Base-by-base conservation (phyloP, 1,140 invertebrate genomes). In the Bilobella aurantiaca region DNA sequence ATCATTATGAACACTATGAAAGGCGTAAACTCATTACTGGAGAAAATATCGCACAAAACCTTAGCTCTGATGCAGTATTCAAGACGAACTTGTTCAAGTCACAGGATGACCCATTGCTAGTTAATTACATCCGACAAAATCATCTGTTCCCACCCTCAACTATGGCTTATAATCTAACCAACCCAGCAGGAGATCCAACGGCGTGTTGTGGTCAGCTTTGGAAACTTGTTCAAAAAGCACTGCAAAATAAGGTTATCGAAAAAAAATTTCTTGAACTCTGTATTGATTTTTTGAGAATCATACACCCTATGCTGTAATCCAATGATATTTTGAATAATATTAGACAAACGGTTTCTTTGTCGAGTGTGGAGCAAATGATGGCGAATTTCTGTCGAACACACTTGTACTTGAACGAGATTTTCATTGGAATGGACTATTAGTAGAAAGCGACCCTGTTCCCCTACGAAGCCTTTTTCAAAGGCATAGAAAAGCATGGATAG, bases 351-450 rank as follows among this genome's bases (percentile, higher is more conserved):
- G 58, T 14, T 61, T 61, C 31, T 61, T 61, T 25, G 34, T 61
- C 27, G 59, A 61, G 31, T 61, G 59, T 25, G 59, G 59, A 16
- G 78, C 75, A 0, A 60, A 72, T 18, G 75, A 78, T 64, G 78
- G 78, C 1, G 75, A 77, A 63, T 62, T 29, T 23, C 67, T 71
- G 3, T 79, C 78, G 1, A 79, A 78, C 64, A 76, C 76, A 0
- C 47, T 79, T 8, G 70, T 69, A 34, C 67, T 78, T 30, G 77
- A 79, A 64, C 58, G 63, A 57, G 53, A 64, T 0, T 64, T 69
- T 42, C 49, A 68, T 25, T 79, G 77, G 77, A 73, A 62, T 8
- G 78, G 75, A n/a, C 46, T 76, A 1, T 66, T 76, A 12, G 69
- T 76, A 28, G 75, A 76, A 70, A 66, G 66, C 0, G 74, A 75